These are phyloP conservation scores for Talpa occidentalis DNA, from an alignment of 2,113 vertebrate genomes.

Conservation along the genomic window DNA sequence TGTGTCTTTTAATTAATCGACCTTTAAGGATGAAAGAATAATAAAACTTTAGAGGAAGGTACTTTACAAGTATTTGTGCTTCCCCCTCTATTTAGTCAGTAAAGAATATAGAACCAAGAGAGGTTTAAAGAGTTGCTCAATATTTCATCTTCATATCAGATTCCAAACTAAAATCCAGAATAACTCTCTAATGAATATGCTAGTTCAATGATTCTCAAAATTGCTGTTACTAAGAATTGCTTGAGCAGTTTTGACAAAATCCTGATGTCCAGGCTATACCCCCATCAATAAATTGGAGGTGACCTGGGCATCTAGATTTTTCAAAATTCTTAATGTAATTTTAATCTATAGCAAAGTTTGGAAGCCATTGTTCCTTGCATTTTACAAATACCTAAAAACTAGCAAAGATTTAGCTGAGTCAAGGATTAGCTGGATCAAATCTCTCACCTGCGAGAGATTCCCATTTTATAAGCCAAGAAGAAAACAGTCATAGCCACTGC, in stretches of 20 bases:
- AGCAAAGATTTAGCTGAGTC: not conserved
- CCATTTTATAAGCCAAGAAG: constrained; percentile 15
- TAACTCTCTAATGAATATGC: not conserved
- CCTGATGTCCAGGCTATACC: not conserved
- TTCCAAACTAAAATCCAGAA: not conserved
- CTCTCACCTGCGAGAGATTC: not conserved
- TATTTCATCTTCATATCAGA: not conserved
- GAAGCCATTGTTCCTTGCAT: not conserved
- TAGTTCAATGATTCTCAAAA: not conserved
- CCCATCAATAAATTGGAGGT: not conserved
- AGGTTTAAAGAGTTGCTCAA: not conserved
- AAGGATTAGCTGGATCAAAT: not conserved
- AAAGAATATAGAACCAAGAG: not conserved
- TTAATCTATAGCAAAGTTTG: not conserved
- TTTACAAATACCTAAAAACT: not conserved
- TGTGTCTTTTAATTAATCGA: not conserved
- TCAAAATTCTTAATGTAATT: constrained; percentile 2
- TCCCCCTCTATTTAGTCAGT: not conserved
- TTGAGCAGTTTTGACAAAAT: not conserved
- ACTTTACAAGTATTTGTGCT: not conserved
- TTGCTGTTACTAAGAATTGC: not conserved
- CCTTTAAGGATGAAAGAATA: not conserved
- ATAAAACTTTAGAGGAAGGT: not conserved
- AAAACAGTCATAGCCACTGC: not conserved
- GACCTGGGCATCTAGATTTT: not conserved